These are phyloP conservation scores for Pseudomyrmex concolor DNA, from an alignment of 1,140 invertebrate species.

Conservation along the genomic window DNA sequence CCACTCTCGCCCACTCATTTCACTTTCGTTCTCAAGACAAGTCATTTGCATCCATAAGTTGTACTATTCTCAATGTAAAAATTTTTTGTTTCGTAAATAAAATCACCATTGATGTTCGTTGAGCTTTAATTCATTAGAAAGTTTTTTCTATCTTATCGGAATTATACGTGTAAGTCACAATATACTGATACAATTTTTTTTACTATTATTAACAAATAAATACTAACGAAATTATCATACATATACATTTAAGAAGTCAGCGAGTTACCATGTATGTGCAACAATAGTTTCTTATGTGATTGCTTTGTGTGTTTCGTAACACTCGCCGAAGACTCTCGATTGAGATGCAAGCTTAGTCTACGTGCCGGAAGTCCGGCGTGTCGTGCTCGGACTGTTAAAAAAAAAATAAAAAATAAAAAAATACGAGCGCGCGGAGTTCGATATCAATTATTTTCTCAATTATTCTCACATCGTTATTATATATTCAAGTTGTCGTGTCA, in stretches of 20 bases:
- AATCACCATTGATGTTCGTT: background rate
- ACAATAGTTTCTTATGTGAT: constrained; percentile 45
- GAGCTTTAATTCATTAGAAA: background rate
- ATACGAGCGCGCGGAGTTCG: constrained; percentile 61
- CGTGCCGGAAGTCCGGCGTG: constrained; percentile 70
- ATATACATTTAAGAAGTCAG: background rate
- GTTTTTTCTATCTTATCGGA: background rate
- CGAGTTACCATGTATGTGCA: constrained; percentile 18
- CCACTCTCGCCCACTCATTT: background rate
- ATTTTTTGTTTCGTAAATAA: background rate
- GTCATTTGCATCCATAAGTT: background rate
- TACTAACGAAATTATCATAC: too few species aligned
- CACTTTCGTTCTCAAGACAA: background rate
- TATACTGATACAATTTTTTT: too few species aligned
- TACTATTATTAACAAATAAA: too few species aligned
- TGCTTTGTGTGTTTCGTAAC: constrained; percentile 62
- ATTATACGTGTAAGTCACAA: background rate
- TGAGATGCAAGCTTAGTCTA: constrained; percentile 71
- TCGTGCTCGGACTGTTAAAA: constrained; percentile 67
- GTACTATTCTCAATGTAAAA: background rate
- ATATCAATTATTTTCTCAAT: constrained; percentile 56
- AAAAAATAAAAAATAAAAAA: constrained; percentile 49
- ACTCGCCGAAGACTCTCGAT: constrained; percentile 39
- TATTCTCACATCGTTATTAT: constrained; percentile 60
- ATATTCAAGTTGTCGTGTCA: constrained; percentile 21